Evolutionary conservation across 2,888 invertebrate genomes (phyloP), one percentile per base, ranked within the genome.

Genomic region (Gymnoscelis rufifasciata): DNA sequence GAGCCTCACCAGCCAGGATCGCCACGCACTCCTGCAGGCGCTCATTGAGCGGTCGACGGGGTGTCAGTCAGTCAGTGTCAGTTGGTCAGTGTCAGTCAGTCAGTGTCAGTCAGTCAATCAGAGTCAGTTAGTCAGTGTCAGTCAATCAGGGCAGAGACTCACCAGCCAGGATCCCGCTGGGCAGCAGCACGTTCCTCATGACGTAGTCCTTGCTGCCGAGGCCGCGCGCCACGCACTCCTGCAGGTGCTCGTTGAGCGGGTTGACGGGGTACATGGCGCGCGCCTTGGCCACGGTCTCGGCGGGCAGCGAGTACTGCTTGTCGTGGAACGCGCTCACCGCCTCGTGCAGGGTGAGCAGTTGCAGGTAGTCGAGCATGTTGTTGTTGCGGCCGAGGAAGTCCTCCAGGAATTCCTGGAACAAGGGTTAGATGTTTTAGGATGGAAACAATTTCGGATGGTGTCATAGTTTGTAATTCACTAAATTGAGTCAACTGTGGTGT

Each of bases 161-260:
- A 47, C 92, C 91, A 47, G 90, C 83, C 50, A 84, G 71, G 60
- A 91, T 78, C 7, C 91, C 91, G 38, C 79, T 78, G 37, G 90
- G 88, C 38, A 92, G 86, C 55, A 70, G 69, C 0, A 93, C 70
- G 48, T 90, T 83, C 43, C 77, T 88, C 19, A 81, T 75, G 0
- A 92, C 78, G 60, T 88, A 92, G 13, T 89, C 78, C 1, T 76
- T 58, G 1, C 91, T 91, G 0, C 92, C 92, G 8, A 93, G 61
- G 1, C 89, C 91, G 36, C 69, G 62, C 44, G 89, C 82, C 41
- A 93, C 62, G 6, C 83, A 72, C 5, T 69, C 63, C 59, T 86
- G 75, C 19, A 93, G 53, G 13, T 86, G 77, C 48, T 74, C 87
- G 0, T 84, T 77, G 24, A 71, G 36, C 0, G 56, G 35, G 36